Percentiles rank a stretch among this genome's conserved stretches.
Conservation (phyloP, 2,888 invertebrate genomes). For the Melanostoma mellinum region DNA sequence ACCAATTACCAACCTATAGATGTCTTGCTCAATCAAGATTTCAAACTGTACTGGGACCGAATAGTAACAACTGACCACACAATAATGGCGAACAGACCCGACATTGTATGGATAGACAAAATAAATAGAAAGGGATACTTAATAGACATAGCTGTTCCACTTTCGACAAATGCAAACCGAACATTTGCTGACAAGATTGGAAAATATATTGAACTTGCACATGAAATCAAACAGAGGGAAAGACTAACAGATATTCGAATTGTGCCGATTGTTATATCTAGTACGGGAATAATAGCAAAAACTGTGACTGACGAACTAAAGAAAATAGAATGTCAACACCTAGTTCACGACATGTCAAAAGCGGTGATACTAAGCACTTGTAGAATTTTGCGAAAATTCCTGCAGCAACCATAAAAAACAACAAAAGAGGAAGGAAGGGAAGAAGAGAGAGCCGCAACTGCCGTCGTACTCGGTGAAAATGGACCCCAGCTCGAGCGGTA, state of each 20-base stretch:
- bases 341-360: neutral
- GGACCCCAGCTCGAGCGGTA: neutral
- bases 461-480: neutral
- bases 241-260: neutral
- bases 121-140: neutral
- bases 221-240: slow-evolving; percentile 1
- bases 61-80: neutral
- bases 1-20: neutral
- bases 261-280: slow-evolving; percentile 1
- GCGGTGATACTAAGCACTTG: neutral
- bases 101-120: too few species aligned
- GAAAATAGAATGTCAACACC: neutral
- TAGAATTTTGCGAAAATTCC: neutral
- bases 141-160: neutral
- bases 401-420: neutral
- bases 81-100: neutral
- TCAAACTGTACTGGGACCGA: slow-evolving; percentile 6
- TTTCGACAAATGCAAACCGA: too few species aligned
- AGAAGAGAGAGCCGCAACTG: neutral
- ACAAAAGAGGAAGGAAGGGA: too few species aligned
- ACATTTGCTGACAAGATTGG: neutral
- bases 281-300: slow-evolving; percentile 1
- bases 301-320: neutral
- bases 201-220: slow-evolving; percentile 1
- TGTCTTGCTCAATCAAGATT: neutral